Evolutionary conservation across 1,140 invertebrate species (phyloP).

Genomic region (Ridgeia piscesae): DNA sequence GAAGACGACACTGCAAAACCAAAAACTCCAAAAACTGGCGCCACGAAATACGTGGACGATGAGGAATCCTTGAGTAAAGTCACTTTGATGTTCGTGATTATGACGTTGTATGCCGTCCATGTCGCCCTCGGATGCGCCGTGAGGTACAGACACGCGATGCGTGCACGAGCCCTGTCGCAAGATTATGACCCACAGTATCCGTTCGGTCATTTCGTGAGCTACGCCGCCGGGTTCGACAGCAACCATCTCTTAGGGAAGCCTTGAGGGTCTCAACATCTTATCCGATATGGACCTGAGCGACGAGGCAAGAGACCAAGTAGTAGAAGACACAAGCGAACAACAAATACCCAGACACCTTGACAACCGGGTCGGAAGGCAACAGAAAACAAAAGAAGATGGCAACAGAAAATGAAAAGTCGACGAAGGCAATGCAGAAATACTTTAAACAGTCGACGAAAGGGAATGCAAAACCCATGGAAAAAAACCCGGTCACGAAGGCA

Average conservation of each 20-base stretch:
- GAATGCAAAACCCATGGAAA: no score
- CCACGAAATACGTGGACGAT: background rate
- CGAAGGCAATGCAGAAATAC: no score
- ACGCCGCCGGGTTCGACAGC: background rate
- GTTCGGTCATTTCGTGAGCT: no score
- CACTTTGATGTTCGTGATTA: background rate
- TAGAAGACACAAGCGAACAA: background rate
- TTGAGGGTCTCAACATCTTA: background rate
- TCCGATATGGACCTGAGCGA: background rate
- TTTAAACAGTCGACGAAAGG: no score
- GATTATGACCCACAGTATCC: background rate
- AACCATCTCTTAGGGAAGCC: background rate
- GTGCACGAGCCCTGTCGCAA: background rate
- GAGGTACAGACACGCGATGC: background rate
- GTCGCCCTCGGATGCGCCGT: background rate
- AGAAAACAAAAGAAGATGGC: background rate
- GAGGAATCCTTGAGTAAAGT: background rate
- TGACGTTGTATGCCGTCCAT: background rate
- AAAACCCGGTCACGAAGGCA: no score
- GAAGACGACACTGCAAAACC: background rate
- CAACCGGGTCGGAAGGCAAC: background rate
- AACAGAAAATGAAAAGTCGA: no score
- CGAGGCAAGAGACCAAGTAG: background rate
- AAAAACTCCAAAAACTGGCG: no score
- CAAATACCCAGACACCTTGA: background rate